Base-by-base conservation (phyloP, 2,888 invertebrate species). In the Spilarctia lutea region DNA sequence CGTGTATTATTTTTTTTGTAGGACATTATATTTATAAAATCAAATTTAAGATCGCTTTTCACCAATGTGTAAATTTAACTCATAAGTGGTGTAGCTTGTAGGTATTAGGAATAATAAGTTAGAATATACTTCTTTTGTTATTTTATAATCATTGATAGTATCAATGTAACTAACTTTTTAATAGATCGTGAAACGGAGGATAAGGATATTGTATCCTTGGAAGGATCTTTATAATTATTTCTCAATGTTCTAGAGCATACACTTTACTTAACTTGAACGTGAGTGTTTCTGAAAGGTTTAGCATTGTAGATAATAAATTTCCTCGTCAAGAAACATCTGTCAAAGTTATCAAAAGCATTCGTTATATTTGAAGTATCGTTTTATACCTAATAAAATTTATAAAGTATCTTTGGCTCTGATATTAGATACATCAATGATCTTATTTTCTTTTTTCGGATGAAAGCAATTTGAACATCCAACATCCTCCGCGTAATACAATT, bases 401-500 rank as follows among this genome's bases (percentile, higher is more conserved):
- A 83, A 82, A 85, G 83, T 82, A 83, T 83, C 83, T 84, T 86
- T 85, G 81, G 86, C 84, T 85, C 77, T 72, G 78, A 86, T 90
- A 89, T 89, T 87, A 86, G 81, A 71, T 86, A 87, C 81, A 88
- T 86, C 85, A 85, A 87, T 87, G 85, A 88, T 83, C 87, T 88
- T 89, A 90, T 91, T 86, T 89, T 87, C 89, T 90, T 88, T 89
- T 90, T 85, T 48, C 48, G 87, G 85, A 85, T 88, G 84, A 83
- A 86, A 89, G 87, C 91, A 91, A 93, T 93, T 93, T 91, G 81
- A 87, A 83, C 85, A 82, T 84, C 85, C 85, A 83, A 87, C 84
- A 87, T 89, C 87, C 85, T 84, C 81, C 85, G 81, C 81, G 88
- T 91, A 92, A 92, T 91, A 89, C 88, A 91, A 92, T 92, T 91